A percentile compares a stretch with the other conserved stretches of the same genome.
Conservation (phyloP, 2,113 vertebrate species). For the Pseudopipra pipra region DNA sequence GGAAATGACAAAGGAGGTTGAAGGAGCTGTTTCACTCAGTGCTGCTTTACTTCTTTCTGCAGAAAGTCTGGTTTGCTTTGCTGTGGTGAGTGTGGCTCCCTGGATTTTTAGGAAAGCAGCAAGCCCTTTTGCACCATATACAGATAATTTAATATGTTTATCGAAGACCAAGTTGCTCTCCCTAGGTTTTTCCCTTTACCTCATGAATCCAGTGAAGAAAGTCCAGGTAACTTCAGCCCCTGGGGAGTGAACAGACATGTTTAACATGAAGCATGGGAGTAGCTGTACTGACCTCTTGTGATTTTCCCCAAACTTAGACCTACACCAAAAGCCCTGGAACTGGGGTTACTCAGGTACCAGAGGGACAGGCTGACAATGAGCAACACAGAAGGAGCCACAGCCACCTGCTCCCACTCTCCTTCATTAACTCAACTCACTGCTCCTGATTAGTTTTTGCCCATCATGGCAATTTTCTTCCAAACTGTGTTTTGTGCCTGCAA, state of each 20-base stretch:
- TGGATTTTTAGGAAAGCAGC: not conserved
- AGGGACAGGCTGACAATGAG: not conserved
- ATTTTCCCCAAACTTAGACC: not conserved
- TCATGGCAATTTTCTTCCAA: not conserved
- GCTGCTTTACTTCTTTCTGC: not conserved
- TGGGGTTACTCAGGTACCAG: not conserved
- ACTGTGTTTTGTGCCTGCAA: not conserved
- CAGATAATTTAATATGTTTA: not conserved
- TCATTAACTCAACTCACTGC: not conserved
- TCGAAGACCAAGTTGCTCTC: not conserved
- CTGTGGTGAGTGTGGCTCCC: rapidly evolving
- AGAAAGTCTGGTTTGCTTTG: not conserved
- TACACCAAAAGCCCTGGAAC: not conserved
- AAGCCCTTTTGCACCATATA: not conserved
- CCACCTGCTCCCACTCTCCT: not conserved
- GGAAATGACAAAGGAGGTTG: not conserved
- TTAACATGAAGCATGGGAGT: not conserved
- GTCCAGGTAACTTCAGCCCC: not conserved
- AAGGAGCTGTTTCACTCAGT: not conserved
- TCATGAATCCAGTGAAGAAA: not conserved
- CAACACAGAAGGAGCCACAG: not conserved
- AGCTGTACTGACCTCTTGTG: not conserved
- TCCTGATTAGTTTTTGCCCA: not conserved
- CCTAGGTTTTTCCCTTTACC: not conserved
- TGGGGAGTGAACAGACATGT: rapidly evolving